Evolutionary conservation across 1,140 invertebrate species (phyloP), one percentile per base, ranked within the genome.

Genomic region (Sinonovacula constricta): DNA sequence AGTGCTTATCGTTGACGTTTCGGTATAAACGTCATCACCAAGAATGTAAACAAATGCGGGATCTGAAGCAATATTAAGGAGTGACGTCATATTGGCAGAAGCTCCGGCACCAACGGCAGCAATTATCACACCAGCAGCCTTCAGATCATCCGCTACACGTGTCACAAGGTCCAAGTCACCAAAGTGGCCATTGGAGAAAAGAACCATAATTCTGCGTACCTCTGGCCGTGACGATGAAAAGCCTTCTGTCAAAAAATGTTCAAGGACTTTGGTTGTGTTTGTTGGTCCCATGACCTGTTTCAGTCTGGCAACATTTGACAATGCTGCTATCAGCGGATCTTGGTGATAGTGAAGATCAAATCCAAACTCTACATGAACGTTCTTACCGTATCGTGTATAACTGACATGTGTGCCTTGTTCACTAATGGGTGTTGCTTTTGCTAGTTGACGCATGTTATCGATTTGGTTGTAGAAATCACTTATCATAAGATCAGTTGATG

Each of bases 11-110:
- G n/a, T n/a, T n/a, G n/a, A n/a, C n/a, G n/a, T n/a, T n/a, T 68
- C 49, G 15, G 49, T 54, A 66, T 51, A 26, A 4, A 66, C 28
- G 26, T 68, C 65, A 53, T 68, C 65, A 30, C 65, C 65, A 1
- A 68, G 22, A 18, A 68, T 33, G 33, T 30, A 68, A 10, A 30
- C 31, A 22, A 53, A 53, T 7, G 65, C 18, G 2, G 65, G 65
- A 34, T 68, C 65, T 2, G 45, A 53, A 10, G 65, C 26, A 1
- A 68, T 5, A 15, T 45, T 12, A 5, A 53, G 15, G 3, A 68
- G 28, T 31, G 28, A 31, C 5, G 24, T 68, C 12, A 53, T 30
- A 24, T 68, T 53, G 2, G 65, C 30, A n/a, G 14, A 30, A 4
- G n/a, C 18, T 1, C 65, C 45, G 15, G 10, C 24, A 3, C 65